phyloP scores from a whole-genome alignment of 92 coral and sea anemone species.

The Porites evermanni region DNA sequence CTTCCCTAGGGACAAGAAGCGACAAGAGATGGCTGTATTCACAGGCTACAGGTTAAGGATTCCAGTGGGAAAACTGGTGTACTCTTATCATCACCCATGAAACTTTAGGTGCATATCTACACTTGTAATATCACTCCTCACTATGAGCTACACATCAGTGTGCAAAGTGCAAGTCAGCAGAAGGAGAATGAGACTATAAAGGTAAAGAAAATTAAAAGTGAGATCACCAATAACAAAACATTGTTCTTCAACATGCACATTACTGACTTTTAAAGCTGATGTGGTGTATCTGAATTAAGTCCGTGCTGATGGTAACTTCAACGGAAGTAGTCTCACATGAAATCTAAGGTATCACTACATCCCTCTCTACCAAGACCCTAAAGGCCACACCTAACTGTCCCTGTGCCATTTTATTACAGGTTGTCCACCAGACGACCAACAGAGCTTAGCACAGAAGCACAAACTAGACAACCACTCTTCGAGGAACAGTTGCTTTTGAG shows the following conservation, averaged over 20 bases:
- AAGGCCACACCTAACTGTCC: too few relatives aligned
- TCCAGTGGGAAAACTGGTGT: too few relatives aligned
- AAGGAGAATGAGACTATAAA: slow-evolving; percentile 21
- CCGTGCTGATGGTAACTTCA: neutral
- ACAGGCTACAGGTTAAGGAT: too few relatives aligned
- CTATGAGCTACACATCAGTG: slow-evolving; percentile 10
- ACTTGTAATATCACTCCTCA: neutral
- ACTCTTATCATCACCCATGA: neutral
- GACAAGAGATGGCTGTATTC: too few relatives aligned
- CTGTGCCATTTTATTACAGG: too few relatives aligned
- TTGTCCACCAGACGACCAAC: too few relatives aligned
- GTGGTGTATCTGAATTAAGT: neutral
- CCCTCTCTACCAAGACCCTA: too few relatives aligned
- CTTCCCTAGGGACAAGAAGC: too few relatives aligned
- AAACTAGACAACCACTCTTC: too few relatives aligned
- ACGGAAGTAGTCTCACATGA: neutral
- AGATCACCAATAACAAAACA: slow-evolving; percentile 6
- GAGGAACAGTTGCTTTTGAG: too few relatives aligned
- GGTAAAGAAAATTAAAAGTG: slow-evolving; percentile 23
- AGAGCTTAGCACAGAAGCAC: too few relatives aligned
- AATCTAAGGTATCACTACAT: neutral
- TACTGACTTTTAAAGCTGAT: neutral
- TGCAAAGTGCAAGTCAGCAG: slow-evolving; percentile 13
- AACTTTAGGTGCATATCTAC: neutral
- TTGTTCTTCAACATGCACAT: neutral